A percentile compares a stretch with the other conserved stretches of the same genome.
These are phyloP conservation scores for Turnix velox DNA, from an alignment of 2,113 vertebrate species.

Conservation along the genomic window DNA sequence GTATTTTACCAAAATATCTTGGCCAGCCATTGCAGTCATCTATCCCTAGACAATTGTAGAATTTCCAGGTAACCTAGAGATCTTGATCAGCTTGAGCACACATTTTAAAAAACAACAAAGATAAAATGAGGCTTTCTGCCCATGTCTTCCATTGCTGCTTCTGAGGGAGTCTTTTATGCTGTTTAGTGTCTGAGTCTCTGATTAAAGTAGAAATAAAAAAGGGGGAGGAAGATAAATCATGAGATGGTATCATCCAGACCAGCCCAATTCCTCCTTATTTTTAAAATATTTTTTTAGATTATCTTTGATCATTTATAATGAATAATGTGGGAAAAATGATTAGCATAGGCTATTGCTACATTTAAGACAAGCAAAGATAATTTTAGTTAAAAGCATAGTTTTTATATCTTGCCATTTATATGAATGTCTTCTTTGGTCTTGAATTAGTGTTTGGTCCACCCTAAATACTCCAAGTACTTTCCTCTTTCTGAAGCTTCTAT, in stretches of 20 bases:
- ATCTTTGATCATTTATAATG: not conserved
- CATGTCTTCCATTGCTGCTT: not conserved
- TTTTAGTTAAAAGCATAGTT: not conserved
- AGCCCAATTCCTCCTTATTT: not conserved
- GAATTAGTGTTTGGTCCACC: slow-evolving; percentile 18
- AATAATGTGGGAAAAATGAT: not conserved
- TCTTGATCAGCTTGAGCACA: not conserved
- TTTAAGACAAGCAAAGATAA: not conserved
- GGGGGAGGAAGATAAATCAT: not conserved
- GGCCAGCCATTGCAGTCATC: not conserved
- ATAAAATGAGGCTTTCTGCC: not conserved
- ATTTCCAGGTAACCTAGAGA: not conserved
- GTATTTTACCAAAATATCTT: not conserved
- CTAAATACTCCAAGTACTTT: slow-evolving; percentile 26
- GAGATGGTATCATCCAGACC: not conserved
- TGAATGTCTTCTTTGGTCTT: not conserved
- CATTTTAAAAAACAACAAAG: not conserved
- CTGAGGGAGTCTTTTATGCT: not conserved
- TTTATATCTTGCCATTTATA: not conserved
- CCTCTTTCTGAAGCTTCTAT: slow-evolving; percentile 16
- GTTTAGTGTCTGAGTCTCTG: not conserved
- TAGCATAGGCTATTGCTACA: not conserved
- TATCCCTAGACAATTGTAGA: not conserved
- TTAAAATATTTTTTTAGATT: not conserved
- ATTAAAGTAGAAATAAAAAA: not conserved